Evolutionary conservation across 2,888 invertebrate species (phyloP).

Genomic region (Nycteola revayana): DNA sequence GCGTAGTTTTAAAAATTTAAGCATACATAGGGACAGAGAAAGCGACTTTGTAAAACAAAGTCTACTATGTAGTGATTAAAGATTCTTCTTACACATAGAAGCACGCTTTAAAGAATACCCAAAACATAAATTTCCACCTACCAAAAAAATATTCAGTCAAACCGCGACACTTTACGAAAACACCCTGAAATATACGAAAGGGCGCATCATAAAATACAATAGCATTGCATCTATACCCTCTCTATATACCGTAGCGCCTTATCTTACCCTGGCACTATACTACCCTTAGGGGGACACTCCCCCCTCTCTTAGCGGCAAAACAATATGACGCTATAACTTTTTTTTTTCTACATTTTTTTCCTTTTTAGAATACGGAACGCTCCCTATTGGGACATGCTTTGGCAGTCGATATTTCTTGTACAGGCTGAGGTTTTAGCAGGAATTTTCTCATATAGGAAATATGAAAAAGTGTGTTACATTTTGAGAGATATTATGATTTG

Average conservation of each 20-base stretch:
- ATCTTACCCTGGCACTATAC: constrained; percentile 74
- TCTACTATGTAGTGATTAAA: too few relatives aligned
- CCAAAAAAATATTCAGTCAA: constrained; percentile 26
- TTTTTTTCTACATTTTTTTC: constrained; percentile 78
- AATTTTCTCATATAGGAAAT: too few relatives aligned
- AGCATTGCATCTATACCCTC: constrained; percentile 36
- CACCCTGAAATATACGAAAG: constrained; percentile 61
- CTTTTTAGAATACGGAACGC: constrained; percentile 74
- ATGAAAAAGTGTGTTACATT: too few relatives aligned
- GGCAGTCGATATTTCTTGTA: constrained; percentile 58
- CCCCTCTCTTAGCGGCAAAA: constrained; percentile 72
- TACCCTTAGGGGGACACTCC: constrained; percentile 49
- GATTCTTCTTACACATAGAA: too few relatives aligned
- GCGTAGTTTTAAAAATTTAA: too few relatives aligned
- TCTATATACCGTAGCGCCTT: constrained; percentile 67
- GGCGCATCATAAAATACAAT: constrained; percentile 64
- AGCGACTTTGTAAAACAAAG: too few relatives aligned
- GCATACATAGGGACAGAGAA: too few relatives aligned
- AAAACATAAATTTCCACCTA: too few relatives aligned
- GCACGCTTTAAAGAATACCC: too few relatives aligned
- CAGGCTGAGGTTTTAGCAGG: constrained; percentile 29
- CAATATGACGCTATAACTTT: constrained; percentile 82
- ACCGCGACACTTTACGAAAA: constrained; percentile 43
- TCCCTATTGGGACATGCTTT: constrained; percentile 65
- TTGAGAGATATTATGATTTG: too few relatives aligned